These are phyloP conservation scores for Aegotheles bennettii DNA, from an alignment of 2,113 vertebrate species.

Conservation along the genomic window DNA sequence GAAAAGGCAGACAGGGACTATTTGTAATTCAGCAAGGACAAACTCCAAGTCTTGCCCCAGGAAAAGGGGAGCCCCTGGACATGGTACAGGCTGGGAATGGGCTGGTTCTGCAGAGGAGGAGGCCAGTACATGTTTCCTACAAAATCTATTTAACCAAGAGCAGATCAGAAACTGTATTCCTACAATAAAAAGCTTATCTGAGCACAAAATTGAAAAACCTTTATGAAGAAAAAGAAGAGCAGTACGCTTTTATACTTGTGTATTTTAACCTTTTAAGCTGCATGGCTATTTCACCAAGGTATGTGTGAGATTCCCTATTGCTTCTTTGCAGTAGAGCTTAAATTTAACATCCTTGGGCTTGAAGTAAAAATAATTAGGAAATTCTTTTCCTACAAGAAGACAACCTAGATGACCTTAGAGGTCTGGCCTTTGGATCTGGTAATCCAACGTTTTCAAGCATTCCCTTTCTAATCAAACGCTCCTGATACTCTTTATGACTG, in stretches of 20 bases:
- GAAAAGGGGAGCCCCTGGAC: background rate
- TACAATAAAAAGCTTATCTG: background rate
- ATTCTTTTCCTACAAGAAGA: background rate
- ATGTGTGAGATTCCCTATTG: background rate
- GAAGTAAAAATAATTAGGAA: background rate
- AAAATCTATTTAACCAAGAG: background rate
- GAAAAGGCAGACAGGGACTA: background rate
- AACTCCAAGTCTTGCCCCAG: too few species aligned
- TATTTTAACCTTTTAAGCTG: conserved; percentile 14
- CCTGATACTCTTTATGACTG: background rate
- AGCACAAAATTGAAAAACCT: background rate
- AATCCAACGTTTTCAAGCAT: background rate
- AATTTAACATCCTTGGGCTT: background rate
- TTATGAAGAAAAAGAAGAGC: background rate
- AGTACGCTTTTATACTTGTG: background rate
- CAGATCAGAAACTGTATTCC: background rate
- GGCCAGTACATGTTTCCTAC: background rate
- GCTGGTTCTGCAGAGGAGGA: background rate
- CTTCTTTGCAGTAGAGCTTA: background rate
- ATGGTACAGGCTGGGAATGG: background rate
- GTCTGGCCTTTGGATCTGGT: background rate
- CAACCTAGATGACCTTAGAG: background rate
- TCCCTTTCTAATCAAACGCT: background rate
- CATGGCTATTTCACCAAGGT: background rate
- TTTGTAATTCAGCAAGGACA: background rate